Evolutionary conservation across 2,113 vertebrate genomes (phyloP).

Genomic region (Ictidomys tridecemlineatus): DNA sequence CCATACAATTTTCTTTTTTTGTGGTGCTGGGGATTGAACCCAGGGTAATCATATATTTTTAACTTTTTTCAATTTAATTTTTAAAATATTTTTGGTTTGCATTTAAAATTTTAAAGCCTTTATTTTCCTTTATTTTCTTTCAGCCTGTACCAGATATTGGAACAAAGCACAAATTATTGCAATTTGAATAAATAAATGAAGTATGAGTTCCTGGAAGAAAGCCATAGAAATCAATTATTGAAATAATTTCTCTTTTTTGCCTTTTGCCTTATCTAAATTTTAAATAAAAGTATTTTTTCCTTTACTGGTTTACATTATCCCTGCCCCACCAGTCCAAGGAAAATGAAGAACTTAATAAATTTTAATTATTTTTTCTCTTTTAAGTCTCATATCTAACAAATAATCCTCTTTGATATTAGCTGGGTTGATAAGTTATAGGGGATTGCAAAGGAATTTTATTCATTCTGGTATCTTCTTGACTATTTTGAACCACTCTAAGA

Average conservation of each 20-base stretch:
- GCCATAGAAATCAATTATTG: neutral
- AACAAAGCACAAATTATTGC: neutral
- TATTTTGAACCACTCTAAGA: neutral
- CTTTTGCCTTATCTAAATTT: neutral
- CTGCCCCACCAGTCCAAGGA: neutral
- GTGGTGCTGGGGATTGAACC: too few relatives aligned
- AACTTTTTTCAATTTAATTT: neutral
- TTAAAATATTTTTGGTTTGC: neutral
- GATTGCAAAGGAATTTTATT: neutral
- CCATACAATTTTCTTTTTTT: neutral
- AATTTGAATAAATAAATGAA: neutral
- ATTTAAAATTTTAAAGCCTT: slow-evolving; percentile 28
- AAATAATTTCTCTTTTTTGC: neutral
- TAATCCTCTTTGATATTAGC: neutral
- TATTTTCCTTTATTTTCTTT: neutral
- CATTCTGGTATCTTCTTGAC: neutral
- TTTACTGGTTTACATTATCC: neutral
- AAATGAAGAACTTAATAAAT: neutral
- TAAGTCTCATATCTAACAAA: neutral
- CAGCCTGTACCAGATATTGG: neutral
- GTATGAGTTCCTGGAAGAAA: neutral
- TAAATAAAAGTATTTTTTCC: neutral
- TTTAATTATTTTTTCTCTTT: neutral
- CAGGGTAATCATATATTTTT: neutral
- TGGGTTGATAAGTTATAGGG: neutral